A percentile compares a stretch with the other conserved stretches of the same genome.
phyloP scores from a whole-genome alignment of 1,140 invertebrate species.

The Zaprionus ornatus region DNA sequence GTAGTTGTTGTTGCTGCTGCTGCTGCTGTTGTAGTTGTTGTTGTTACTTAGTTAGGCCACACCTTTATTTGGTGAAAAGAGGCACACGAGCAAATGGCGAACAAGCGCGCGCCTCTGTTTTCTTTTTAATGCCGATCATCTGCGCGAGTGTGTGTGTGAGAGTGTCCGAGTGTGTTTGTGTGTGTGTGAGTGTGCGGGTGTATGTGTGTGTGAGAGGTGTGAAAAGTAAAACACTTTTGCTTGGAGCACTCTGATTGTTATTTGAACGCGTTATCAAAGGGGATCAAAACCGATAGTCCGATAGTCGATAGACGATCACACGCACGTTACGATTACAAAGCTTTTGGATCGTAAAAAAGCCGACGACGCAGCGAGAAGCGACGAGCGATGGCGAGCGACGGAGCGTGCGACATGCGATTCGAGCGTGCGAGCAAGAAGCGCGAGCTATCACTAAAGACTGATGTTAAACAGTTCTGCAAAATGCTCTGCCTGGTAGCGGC shows the following conservation, averaged over 20 bases:
- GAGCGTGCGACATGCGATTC: conserved; percentile 68
- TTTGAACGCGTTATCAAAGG: conserved; percentile 8
- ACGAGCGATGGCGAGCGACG: conserved; percentile 16
- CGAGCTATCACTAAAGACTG: conserved; percentile 84
- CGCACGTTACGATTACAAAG: background rate
- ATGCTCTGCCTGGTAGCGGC: conserved; percentile 56
- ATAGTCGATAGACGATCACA: background rate
- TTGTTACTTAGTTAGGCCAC: conserved; percentile 41
- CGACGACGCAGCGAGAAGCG: background rate
- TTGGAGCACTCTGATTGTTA: conserved; percentile 27
- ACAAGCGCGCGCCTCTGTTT: conserved; percentile 53
- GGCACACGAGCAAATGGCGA: conserved; percentile 46
- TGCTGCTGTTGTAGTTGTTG: background rate
- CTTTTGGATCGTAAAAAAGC: background rate
- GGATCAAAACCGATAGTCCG: background rate
- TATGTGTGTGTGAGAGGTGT: conserved; percentile 33
- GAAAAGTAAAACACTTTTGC: conserved; percentile 34
- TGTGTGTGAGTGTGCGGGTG: background rate
- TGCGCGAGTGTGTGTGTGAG: background rate
- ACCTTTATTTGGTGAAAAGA: conserved; percentile 61
- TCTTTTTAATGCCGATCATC: conserved; percentile 38
- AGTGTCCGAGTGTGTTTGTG: background rate
- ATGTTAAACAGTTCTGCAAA: conserved; percentile 83
- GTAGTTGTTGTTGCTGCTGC: conserved; percentile 23
- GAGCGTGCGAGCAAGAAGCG: conserved; percentile 83